These are phyloP conservation scores for Prunella fulvescens DNA, from an alignment of 2,113 vertebrate species.

Conservation along the genomic window DNA sequence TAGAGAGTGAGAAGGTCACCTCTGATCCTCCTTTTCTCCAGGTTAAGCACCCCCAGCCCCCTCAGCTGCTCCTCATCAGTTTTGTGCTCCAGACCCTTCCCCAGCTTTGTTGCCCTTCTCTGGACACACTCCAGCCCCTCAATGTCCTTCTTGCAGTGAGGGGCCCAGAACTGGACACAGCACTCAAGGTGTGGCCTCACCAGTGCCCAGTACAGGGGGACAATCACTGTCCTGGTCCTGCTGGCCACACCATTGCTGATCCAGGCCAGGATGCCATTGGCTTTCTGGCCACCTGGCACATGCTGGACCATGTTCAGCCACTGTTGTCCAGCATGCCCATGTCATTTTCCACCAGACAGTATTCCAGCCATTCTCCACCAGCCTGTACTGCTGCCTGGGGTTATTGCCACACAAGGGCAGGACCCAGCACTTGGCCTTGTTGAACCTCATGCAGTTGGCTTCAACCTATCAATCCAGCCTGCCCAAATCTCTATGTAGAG, in stretches of 20 bases:
- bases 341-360: accelerated
- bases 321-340: background rate
- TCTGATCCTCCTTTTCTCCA: background rate
- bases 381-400: accelerated
- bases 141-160: background rate
- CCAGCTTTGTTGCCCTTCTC: accelerated
- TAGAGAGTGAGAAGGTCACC: background rate
- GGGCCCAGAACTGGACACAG: background rate
- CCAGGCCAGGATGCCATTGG: accelerated
- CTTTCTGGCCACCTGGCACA: background rate
- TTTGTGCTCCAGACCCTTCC: background rate
- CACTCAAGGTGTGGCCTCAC: accelerated
- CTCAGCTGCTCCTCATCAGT: accelerated
- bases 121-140: accelerated
- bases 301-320: accelerated
- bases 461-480: accelerated
- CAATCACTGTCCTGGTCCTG: accelerated
- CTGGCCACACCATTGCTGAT: background rate
- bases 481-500: background rate
- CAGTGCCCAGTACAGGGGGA: accelerated
- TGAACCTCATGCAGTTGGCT: background rate
- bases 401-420: background rate
- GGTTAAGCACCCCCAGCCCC: accelerated
- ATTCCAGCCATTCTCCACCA: background rate
- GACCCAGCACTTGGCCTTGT: background rate